Base-by-base conservation (phyloP, 2,113 vertebrate genomes). In the Platycercus adscitus region DNA sequence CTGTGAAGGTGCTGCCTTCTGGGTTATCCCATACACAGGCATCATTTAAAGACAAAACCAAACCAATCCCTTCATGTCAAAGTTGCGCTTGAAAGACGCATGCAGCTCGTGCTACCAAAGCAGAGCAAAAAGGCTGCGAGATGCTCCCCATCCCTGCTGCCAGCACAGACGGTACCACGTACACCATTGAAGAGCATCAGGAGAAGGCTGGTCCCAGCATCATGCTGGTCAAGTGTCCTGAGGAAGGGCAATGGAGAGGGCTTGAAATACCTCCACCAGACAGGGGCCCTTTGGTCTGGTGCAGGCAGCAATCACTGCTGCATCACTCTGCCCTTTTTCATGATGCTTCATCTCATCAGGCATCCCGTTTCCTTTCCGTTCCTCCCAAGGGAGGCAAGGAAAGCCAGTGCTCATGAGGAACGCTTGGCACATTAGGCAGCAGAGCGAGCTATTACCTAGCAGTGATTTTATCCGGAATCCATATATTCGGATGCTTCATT, bases 331-430 rank as follows among this genome's bases (percentile, higher is more conserved):
- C n/a, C 81, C 65, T 52, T 11, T 7, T 9, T 18, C 3, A 24
- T 3, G 53, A 25, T 13, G 31, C 80, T 7, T 33, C 8, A 26
- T 18, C 55, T 14, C 2, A 10, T 21, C 25, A 33, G 23, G 2
- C 80, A 24, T 6, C 21, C 60, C 4, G 2, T 0, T 58, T 17
- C 14, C 2, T 10, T 49, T 2, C 6, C 1, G 10, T 0, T 29
- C 66, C 58, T 35, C 31, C 44, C 5, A 2, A 3, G 6, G 6
- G 19, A 64, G 63, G 8, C 37, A 21, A 18, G 14, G 31, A 39
- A 20, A 81, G 64, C 69, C 88, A 10, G 13, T 0, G 16, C 2
- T 4, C 19, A 16, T 1, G 25, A 37, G 50, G 69, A 52, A 53
- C 0, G 10, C 33, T 3, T 2, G 10, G 72, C 65, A 69, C 8